phyloP scores from a whole-genome alignment of 2,888 invertebrate genomes.

The Melieria picta region DNA sequence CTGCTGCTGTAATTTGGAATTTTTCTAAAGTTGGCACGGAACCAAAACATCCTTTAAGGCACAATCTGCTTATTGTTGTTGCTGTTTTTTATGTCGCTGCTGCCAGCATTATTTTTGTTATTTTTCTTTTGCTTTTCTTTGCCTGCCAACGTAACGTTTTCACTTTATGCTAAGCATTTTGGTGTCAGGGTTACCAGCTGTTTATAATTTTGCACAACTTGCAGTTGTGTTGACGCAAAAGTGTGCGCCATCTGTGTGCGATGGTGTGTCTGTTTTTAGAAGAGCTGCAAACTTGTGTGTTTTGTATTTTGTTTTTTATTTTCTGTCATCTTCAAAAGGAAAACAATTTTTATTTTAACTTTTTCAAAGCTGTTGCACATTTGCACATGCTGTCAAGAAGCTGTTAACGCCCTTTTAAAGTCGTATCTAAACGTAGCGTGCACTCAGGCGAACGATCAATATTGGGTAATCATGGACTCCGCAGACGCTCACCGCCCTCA shows the following conservation, averaged over 20 bases:
- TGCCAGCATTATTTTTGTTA: too few species aligned
- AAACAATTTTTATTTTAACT: not conserved
- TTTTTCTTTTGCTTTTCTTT: too few species aligned
- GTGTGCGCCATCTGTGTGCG: not conserved
- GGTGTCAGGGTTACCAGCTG: constrained; percentile 1
- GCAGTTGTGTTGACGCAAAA: not conserved
- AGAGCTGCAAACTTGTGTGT: not conserved
- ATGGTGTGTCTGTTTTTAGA: not conserved
- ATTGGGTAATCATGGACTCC: too few species aligned
- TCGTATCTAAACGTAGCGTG: too few species aligned
- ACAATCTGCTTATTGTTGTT: not conserved
- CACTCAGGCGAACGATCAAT: too few species aligned
- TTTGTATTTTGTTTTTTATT: not conserved
- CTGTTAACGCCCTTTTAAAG: too few species aligned
- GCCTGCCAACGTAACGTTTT: not conserved
- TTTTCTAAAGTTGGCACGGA: not conserved
- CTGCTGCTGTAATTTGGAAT: not conserved
- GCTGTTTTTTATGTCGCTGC: not conserved
- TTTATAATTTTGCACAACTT: not conserved
- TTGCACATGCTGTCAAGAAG: not conserved
- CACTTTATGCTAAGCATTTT: not conserved
- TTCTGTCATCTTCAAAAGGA: too few species aligned
- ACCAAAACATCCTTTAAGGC: not conserved
- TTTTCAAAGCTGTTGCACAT: not conserved
- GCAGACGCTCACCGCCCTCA: too few species aligned